phyloP scores from a whole-genome alignment of 2,888 invertebrate species.

The Bedellia somnulentella region DNA sequence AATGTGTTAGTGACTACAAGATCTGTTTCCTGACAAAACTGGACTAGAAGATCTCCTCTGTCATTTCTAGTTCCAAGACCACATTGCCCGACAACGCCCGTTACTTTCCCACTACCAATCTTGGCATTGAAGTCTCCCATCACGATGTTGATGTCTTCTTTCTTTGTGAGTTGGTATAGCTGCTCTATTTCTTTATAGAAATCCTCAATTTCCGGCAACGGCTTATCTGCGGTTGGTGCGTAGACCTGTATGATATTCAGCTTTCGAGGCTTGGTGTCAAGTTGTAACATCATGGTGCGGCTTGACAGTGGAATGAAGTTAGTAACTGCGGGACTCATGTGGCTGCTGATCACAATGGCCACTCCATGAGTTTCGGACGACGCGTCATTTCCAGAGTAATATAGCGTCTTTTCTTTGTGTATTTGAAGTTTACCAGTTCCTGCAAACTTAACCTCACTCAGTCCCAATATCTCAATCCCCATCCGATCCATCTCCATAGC shows the following conservation, averaged over 20 bases:
- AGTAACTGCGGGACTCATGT: no score
- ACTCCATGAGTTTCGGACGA: no score
- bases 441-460: constrained; percentile 5
- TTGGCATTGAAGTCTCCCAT: constrained; percentile 1
- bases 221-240: constrained; percentile 1
- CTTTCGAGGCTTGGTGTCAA: background rate
- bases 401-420: no score
- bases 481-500: no score
- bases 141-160: background rate
- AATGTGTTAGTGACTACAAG: background rate
- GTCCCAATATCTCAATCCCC: constrained; percentile 9
- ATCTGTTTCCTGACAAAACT: background rate
- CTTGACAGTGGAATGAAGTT: background rate
- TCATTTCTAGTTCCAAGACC: background rate
- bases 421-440: no score
- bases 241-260: background rate
- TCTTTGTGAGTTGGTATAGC: background rate
- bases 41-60: background rate
- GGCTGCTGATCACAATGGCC: no score
- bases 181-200: background rate
- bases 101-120: background rate
- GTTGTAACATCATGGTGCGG: background rate
- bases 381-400: no score
- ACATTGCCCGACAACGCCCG: background rate
- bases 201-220: background rate